Percentiles rank a stretch among this genome's conserved stretches.
These are phyloP conservation scores for Mellilla xanthometata DNA, from an alignment of 2,888 invertebrate species.

Conservation along the genomic window DNA sequence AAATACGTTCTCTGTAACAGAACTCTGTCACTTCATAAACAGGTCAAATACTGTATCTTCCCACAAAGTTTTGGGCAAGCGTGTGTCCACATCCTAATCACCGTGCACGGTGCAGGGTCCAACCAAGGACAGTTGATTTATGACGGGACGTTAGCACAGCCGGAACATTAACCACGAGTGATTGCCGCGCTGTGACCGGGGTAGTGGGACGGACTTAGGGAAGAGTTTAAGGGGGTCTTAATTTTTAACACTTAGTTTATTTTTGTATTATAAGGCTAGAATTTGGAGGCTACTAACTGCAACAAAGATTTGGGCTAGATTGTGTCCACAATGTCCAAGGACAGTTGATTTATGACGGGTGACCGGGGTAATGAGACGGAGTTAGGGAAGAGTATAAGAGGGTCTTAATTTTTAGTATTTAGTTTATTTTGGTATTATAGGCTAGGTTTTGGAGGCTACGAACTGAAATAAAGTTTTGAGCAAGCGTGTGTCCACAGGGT, in stretches of 20 bases:
- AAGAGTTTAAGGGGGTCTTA: not conserved
- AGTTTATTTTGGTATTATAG: no score
- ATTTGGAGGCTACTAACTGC: no score
- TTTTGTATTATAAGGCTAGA: no score
- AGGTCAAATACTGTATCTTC: conserved; percentile 30
- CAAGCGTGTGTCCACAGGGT: no score
- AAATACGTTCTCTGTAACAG: no score
- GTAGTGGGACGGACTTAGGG: conserved; percentile 1
- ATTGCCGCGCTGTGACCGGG: conserved; percentile 32
- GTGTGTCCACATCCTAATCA: conserved; percentile 7
- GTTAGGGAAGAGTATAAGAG: not conserved
- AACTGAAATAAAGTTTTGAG: no score
- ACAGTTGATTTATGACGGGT: conserved; percentile 51
- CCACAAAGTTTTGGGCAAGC: conserved; percentile 1
- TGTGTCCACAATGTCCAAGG: conserved; percentile 22
- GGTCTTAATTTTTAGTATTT: no score
- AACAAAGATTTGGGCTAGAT: not conserved
- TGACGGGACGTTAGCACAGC: conserved; percentile 52
- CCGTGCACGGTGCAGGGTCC: conserved; percentile 4
- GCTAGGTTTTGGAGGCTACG: no score
- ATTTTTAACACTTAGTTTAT: no score
- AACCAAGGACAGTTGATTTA: conserved; percentile 56
- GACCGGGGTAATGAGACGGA: conserved; percentile 6
- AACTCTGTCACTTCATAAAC: no score
- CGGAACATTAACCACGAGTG: conserved; percentile 53